phyloP scores from a whole-genome alignment of 2,113 vertebrate species.

The Pseudorectes ferrugineus region DNA sequence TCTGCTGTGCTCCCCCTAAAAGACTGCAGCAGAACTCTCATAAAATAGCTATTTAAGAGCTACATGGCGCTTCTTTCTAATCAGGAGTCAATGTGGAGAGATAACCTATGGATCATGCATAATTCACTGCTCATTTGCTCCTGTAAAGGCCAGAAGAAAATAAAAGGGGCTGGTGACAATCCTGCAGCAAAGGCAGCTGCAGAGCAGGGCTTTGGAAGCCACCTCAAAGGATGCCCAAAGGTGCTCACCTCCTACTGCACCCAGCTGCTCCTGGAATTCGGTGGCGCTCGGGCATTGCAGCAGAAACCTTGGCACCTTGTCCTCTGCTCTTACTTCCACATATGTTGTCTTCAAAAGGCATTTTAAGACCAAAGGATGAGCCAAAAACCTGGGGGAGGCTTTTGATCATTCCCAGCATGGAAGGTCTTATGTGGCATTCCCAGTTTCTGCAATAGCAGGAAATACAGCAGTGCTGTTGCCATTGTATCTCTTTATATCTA shows the following conservation, averaged over 20 bases:
- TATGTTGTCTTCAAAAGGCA: constrained; percentile 47
- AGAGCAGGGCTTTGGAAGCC: neutral
- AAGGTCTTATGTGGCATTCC: neutral
- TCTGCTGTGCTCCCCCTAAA: neutral
- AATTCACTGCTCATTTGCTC: neutral
- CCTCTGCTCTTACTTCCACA: constrained; percentile 31
- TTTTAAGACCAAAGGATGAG: constrained; percentile 40
- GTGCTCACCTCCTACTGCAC: neutral
- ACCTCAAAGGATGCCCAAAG: constrained; percentile 11
- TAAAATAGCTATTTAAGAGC: neutral
- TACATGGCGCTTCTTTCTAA: neutral
- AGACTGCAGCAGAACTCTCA: neutral
- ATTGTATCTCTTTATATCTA: neutral
- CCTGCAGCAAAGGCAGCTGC: neutral
- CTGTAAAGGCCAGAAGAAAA: neutral
- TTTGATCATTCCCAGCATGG: constrained; percentile 57
- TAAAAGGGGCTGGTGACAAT: neutral
- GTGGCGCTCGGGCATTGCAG: neutral
- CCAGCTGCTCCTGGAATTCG: constrained; percentile 15
- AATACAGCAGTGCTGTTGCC: neutral
- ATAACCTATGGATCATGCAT: neutral
- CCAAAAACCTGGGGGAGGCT: constrained; percentile 55
- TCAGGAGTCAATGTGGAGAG: neutral
- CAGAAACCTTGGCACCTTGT: constrained; percentile 47
- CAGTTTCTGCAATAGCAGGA: constrained; percentile 5